Conservation (phyloP, 1,140 invertebrate species). For the Belonocnema kinseyi region DNA sequence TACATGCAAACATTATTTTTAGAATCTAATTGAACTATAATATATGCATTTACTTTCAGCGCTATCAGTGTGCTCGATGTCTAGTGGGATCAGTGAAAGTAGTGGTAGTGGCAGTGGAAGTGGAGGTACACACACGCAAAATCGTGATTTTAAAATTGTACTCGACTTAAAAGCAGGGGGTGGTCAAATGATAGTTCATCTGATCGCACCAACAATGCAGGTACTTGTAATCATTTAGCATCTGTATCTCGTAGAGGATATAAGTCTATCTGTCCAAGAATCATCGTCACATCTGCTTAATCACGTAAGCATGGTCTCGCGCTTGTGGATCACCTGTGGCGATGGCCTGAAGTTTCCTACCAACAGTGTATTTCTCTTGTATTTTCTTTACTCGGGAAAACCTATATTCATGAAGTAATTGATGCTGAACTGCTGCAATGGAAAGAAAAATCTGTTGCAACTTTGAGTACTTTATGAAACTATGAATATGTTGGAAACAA, state of each 20-base stretch:
- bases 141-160: conserved; percentile 92
- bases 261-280: too few species aligned
- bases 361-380: too few species aligned
- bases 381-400: too few species aligned
- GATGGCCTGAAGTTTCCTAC: too few species aligned
- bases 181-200: conserved; percentile 81
- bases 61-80: conserved; percentile 79
- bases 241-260: neutral
- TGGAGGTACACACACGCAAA: conserved; percentile 78
- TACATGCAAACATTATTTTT: conserved; percentile 56
- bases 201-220: conserved; percentile 75
- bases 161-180: conserved; percentile 83
- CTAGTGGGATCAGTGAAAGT: conserved; percentile 77
- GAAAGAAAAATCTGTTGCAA: too few species aligned
- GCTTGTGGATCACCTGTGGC: too few species aligned
- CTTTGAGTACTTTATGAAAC: too few species aligned
- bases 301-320: too few species aligned
- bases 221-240: conserved; percentile 35
- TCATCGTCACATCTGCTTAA: too few species aligned
- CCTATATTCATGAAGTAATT: too few species aligned
- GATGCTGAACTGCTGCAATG: too few species aligned
- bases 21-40: conserved; percentile 51
- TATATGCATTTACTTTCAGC: conserved; percentile 66
- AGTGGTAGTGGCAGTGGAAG: conserved; percentile 66
- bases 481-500: too few species aligned